Percentiles rank a stretch among this genome's conserved stretches.
Evolutionary conservation across 64 coral and sea anemone species (phyloP).

Genomic region (Hydrozoanthus tunicans): DNA sequence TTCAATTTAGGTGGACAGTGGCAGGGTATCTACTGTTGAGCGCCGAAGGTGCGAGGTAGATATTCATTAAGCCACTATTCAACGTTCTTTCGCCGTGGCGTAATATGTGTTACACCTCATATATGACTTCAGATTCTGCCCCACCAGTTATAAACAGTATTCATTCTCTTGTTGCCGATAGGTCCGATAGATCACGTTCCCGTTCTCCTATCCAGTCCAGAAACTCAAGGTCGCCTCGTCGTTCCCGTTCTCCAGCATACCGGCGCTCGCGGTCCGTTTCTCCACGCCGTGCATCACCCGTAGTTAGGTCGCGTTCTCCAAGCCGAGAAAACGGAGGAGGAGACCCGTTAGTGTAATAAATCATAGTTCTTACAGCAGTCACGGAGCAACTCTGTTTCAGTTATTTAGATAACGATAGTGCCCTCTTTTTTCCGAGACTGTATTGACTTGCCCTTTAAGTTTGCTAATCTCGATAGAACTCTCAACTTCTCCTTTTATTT

Average conservation of each 20-base stretch:
- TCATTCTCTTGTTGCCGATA: neutral
- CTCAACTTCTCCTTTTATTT: too few relatives aligned
- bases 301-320: conserved; percentile 32
- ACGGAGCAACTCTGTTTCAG: too few relatives aligned
- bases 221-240: conserved; percentile 32
- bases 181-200: conserved; percentile 45
- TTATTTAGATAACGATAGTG: too few relatives aligned
- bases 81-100: neutral
- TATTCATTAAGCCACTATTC: too few relatives aligned
- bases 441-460: too few relatives aligned
- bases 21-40: too few relatives aligned
- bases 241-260: conserved; percentile 45
- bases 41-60: too few relatives aligned
- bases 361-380: neutral
- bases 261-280: conserved; percentile 35
- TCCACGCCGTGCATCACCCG: conserved; percentile 31
- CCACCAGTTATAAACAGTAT: neutral
- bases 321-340: conserved; percentile 32
- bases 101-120: neutral
- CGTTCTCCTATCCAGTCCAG: conserved; percentile 35
- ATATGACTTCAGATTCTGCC: neutral
- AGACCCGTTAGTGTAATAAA: neutral
- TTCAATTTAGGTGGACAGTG: too few relatives aligned
- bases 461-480: too few relatives aligned
- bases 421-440: too few relatives aligned